Base-by-base conservation (phyloP, 2,797 vertebrate species). In the Anabacerthia variegaticeps region DNA sequence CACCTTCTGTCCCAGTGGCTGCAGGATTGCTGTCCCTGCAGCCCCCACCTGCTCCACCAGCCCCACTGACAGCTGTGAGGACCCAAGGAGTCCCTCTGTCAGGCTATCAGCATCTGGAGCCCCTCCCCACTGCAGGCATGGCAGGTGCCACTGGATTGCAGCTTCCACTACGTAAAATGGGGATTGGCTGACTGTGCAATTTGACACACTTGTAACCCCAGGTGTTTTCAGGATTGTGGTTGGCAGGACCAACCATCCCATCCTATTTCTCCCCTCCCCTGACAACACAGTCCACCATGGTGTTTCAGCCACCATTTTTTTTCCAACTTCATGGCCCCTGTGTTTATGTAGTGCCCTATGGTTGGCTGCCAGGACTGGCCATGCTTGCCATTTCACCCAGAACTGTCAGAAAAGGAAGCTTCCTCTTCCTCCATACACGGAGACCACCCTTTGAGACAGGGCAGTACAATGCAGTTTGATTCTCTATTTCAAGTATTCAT, bases 101-200 rank as follows among this genome's bases (percentile, higher is more conserved):
- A 1, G 2, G 4, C 44, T 17, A 26, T 19, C 14, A 26, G 39
- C 65, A 6, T 24, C 39, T 23, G 72, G 9, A 34, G 28, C 18
- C 4, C 27, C 39, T 30, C 18, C 7, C 7, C 69, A 16, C 71
- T 3, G 2, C 1, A 4, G 30, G 27, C 55, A 1, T 0, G 41
- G 54, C 77, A 62, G 61, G 13, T 62, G 27, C 37, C 59, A 41
- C 22, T 41, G 28, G 28, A 41, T 22, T 30, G 22, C 32, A 65
- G 23, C 54, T 3, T 1, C 49, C 19, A 1, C 28, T 23, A 24
- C 2, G 7, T 52, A 26, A 43, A 52, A 23, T 18, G 28, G 23
- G 51, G 56, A 56, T 24, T 61, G 76, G 46, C 61, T 85, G 55
- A 1, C n/a, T 43, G 9, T 1, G 0, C 10, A 19, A 2, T 80